Conservation (phyloP, 2,888 invertebrate species). For the Eristalis tenax region DNA sequence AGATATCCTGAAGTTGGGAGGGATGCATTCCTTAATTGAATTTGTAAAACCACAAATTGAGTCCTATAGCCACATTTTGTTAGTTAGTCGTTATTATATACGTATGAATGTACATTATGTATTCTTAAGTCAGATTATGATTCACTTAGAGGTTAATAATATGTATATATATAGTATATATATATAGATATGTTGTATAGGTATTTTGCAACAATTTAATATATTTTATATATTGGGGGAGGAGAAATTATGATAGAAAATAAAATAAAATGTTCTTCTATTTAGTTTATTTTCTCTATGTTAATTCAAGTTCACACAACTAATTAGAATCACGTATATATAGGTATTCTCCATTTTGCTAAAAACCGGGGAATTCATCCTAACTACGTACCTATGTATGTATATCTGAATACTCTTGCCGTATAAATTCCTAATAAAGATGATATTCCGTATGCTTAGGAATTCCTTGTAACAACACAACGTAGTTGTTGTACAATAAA, state of each 20-base stretch:
- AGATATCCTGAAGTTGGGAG: slow-evolving; percentile 60
- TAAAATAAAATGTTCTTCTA: no score
- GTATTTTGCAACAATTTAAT: no score
- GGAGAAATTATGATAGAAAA: no score
- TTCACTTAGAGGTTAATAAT: slow-evolving; percentile 20
- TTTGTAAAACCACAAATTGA: slow-evolving; percentile 74
- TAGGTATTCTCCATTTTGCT: slow-evolving; percentile 22
- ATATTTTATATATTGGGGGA: no score
- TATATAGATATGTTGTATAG: no score
- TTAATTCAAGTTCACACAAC: slow-evolving; percentile 22
- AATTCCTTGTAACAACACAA: slow-evolving; percentile 51
- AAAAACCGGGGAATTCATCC: slow-evolving; percentile 48
- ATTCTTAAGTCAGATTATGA: no score
- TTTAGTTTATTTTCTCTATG: not conserved
- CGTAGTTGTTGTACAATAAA: no score
- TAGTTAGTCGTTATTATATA: slow-evolving; percentile 68
- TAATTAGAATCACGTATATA: slow-evolving; percentile 51
- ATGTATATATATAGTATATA: no score
- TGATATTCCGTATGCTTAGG: slow-evolving; percentile 63
- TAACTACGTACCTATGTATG: slow-evolving; percentile 16
- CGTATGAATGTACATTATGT: not conserved
- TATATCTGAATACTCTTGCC: slow-evolving; percentile 55
- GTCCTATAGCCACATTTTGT: slow-evolving; percentile 72
- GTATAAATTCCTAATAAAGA: slow-evolving; percentile 69
- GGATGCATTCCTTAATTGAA: slow-evolving; percentile 73